Conservation (phyloP, 2,888 invertebrate genomes). For the Acleris literana region DNA sequence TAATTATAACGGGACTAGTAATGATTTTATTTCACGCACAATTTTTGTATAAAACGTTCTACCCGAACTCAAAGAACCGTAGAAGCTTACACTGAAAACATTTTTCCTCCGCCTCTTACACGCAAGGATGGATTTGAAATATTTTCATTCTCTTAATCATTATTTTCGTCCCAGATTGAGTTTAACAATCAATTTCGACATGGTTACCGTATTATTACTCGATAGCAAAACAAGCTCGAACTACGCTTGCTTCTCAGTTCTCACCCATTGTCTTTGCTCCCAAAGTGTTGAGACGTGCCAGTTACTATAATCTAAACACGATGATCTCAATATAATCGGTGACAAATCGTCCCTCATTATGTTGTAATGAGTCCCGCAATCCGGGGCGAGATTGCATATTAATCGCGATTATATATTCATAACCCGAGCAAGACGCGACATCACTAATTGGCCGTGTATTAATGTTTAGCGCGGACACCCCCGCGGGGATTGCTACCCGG, state of each 20-base stretch:
- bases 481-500: slow-evolving; percentile 19
- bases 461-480: slow-evolving; percentile 29
- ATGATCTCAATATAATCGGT: slow-evolving; percentile 26
- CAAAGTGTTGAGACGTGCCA: not conserved
- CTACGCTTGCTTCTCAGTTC: not conserved
- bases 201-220: too few relatives aligned
- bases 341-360: slow-evolving; percentile 28
- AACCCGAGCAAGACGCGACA: slow-evolving; percentile 31
- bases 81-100: too few relatives aligned
- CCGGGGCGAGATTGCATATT: slow-evolving; percentile 36
- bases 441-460: slow-evolving; percentile 36
- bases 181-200: too few relatives aligned
- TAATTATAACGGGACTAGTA: slow-evolving; percentile 33
- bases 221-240: not conserved
- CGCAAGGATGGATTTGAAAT: too few relatives aligned
- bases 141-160: too few relatives aligned
- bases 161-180: too few relatives aligned
- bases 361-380: slow-evolving; percentile 27
- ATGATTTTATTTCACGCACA: slow-evolving; percentile 39
- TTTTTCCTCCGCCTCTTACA: too few relatives aligned
- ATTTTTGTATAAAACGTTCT: slow-evolving; percentile 23
- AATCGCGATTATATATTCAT: slow-evolving; percentile 33
- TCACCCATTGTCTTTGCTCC: not conserved
- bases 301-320: slow-evolving; percentile 19
- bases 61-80: not conserved